Conservation (phyloP, 2,888 invertebrate species). For the Mesoligia furuncula region DNA sequence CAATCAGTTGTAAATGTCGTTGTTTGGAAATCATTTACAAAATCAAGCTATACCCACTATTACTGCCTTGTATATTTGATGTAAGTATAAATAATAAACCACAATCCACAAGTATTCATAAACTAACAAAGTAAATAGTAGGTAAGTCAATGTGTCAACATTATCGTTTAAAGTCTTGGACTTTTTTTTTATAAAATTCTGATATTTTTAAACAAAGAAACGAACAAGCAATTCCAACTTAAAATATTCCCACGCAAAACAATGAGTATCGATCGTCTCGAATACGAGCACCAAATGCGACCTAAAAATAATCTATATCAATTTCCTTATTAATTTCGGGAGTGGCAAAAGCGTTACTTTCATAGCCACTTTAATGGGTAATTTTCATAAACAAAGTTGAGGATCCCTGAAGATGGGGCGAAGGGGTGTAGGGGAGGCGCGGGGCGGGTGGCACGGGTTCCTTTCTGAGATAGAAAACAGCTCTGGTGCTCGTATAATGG, state of each 20-base stretch:
- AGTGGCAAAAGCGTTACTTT: slow-evolving; percentile 90
- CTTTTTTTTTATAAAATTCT: background rate
- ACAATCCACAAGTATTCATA: background rate
- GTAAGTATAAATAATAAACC: background rate
- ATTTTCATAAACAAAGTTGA: slow-evolving; percentile 90
- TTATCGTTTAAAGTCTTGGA: no score
- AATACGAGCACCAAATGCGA: slow-evolving; percentile 70
- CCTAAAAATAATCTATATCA: slow-evolving; percentile 87
- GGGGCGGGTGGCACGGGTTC: slow-evolving; percentile 78
- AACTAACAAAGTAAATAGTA: background rate
- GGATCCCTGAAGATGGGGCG: slow-evolving; percentile 83
- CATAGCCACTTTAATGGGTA: slow-evolving; percentile 90
- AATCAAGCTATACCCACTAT: background rate
- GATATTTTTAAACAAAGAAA: slow-evolving; percentile 14
- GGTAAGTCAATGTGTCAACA: no score
- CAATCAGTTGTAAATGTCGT: no score
- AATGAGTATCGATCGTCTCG: slow-evolving; percentile 59
- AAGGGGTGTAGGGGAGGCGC: slow-evolving; percentile 72
- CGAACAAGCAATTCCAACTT: slow-evolving; percentile 48
- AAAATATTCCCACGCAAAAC: slow-evolving; percentile 58
- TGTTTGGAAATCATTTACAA: background rate
- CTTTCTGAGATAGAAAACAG: slow-evolving; percentile 91
- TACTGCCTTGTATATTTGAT: no score
- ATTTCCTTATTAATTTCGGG: slow-evolving; percentile 90
- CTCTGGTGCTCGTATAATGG: slow-evolving; percentile 92